A percentile compares a stretch with the other conserved stretches of the same genome.
These are phyloP conservation scores for Pseudoips prasinana DNA, from an alignment of 2,888 invertebrate genomes.

Conservation along the genomic window DNA sequence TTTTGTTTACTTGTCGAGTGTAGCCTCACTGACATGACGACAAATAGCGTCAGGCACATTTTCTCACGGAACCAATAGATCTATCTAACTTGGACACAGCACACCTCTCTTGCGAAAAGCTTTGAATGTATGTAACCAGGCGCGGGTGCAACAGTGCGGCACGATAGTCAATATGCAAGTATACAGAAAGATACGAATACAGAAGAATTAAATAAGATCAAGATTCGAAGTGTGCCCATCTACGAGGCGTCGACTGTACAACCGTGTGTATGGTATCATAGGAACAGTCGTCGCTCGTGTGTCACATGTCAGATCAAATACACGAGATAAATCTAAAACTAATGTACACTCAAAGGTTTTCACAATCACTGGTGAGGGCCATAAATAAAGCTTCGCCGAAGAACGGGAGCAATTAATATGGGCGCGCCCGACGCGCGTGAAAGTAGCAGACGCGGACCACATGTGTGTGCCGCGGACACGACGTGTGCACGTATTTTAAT, in stretches of 20 bases:
- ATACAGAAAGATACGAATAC: no score
- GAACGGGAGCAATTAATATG: conserved; percentile 82
- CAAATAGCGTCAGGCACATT: conserved; percentile 54
- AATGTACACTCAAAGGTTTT: conserved; percentile 77
- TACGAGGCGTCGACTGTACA: no score
- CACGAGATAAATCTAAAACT: conserved; percentile 74
- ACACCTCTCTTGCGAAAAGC: no score
- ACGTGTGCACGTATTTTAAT: conserved; percentile 29
- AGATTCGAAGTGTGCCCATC: no score
- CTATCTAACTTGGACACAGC: no score
- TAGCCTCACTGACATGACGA: conserved; percentile 61
- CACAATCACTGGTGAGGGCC: conserved; percentile 74
- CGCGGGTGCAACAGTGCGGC: no score
- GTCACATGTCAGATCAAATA: conserved; percentile 74
- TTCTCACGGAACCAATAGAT: conserved; percentile 57
- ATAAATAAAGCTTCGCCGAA: conserved; percentile 80
- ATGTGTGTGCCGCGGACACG: conserved; percentile 53
- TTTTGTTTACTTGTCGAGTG: conserved; percentile 70
- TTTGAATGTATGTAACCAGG: no score
- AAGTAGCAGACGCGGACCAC: conserved; percentile 68
- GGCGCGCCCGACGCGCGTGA: conserved; percentile 76
- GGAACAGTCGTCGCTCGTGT: conserved; percentile 40
- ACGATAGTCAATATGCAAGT: no score
- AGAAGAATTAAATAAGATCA: no score
- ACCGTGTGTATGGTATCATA: no score